Base-by-base conservation (phyloP, 2,113 vertebrate genomes). In the Mystacornis crossleyi region DNA sequence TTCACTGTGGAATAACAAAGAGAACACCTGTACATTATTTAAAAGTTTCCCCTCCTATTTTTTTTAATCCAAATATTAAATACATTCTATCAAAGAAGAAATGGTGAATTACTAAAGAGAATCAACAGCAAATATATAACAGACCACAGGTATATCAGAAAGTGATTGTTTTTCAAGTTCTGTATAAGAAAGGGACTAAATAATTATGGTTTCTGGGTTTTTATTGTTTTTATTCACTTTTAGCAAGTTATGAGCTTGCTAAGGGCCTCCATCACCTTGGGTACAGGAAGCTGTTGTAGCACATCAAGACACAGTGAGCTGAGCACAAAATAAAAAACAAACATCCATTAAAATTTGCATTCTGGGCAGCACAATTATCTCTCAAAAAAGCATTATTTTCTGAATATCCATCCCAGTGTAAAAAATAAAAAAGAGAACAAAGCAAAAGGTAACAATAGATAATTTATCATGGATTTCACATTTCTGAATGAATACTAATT, bases 391-490 rank as follows among this genome's bases (percentile, higher is more conserved):
- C 14, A 16, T 21, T 82, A 10, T 77, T 73, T 28, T 60, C n/a
- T 48, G 31, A 90, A 73, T 47, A 78, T 25, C 20, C 34, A 50
- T 31, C 8, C 16, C 16, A 79, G 12, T 0, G 1, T 12, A 12
- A 50, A 53, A 31, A 14, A 8, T n/a, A 20, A 60, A 36, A 8
- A 21, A 3, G 3, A 6, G 18, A 3, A 4, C 26, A 40, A 8
- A 24, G 31, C 38, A 31, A 47, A 21, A 14, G 2, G 15, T 42
- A 67, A 6, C 12, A 77, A 54, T 2, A 50, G 7, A 6, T 47
- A 70, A 38, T 19, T 69, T 47, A 31, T 20, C 8, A 57, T 0
- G 0, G 18, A 53, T 71, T 40, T 75, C 29, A 62, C 0, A 2
- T 57, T 67, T 71, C 57, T 40, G 66, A 71, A 53, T 31, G 18